These are phyloP conservation scores for Neotoma lepida DNA, from an alignment of 2,113 vertebrate species.

Conservation along the genomic window DNA sequence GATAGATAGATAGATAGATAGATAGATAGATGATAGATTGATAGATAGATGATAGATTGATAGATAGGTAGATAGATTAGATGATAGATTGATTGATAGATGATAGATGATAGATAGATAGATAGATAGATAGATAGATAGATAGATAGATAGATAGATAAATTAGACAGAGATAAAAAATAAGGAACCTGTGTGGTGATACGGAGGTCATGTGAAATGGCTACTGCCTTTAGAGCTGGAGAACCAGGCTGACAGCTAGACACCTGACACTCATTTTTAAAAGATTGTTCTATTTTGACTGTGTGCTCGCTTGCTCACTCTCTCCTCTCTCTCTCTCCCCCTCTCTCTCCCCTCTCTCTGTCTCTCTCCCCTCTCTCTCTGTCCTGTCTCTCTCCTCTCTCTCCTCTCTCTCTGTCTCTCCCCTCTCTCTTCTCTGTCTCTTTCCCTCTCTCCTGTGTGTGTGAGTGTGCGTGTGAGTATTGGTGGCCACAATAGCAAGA, in stretches of 20 bases:
- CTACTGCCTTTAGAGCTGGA: background rate
- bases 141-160: background rate
- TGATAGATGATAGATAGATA: background rate
- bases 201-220: background rate
- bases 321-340: too few species aligned
- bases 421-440: background rate
- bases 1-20: background rate
- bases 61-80: background rate
- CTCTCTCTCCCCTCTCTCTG: too few species aligned
- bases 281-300: too few species aligned
- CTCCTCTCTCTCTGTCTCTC: too few species aligned
- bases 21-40: too few species aligned
- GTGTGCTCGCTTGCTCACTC: too few species aligned
- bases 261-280: background rate
- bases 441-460: background rate
- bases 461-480: background rate
- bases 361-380: too few species aligned
- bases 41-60: background rate
- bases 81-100: too few species aligned
- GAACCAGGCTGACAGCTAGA: background rate
- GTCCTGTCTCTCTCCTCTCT: too few species aligned
- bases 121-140: too few species aligned
- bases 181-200: background rate
- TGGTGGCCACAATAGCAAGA: background rate
- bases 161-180: background rate